Evolutionary conservation across 2,888 invertebrate species (phyloP), one percentile per base, ranked within the genome.

Genomic region (Mesoligia furuncula): DNA sequence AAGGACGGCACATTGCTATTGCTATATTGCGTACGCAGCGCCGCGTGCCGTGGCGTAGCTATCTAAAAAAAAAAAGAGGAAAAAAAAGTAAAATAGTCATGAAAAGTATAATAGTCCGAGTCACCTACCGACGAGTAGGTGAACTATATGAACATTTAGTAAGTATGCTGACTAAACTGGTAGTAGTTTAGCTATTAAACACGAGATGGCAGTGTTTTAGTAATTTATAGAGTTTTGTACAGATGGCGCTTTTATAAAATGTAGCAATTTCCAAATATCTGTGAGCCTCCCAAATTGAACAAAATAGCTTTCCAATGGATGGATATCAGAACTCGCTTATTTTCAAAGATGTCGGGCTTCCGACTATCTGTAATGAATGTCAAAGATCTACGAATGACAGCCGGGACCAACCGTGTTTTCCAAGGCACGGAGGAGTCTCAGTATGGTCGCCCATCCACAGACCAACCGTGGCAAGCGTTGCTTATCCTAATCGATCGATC

Each of bases 231-330:
- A n/a, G 1, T 39, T 72, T 11, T 7, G 0, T 6, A 57, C n/a
- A 76, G 84, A 82, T 75, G 81, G 72, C 79, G 72, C n/a, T 39
- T 65, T 36, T 36, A n/a, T 20, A 36, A n/a, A 64, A 36, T 36
- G 11, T n/a, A n/a, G 11, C 9, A 68, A 36, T 68, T 36, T 6
- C 0, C 27, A 45, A 31, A 67, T 24, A 27, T 20, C 20, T 31
- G 27, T 67, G 2, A 20, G 13, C 11, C 27, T 20, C 24, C n/a
- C n/a, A 42, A 11, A 24, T 20, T 11, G 6, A n/a, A 42, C 11
- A 66, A 66, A 66, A 42, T n/a, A 6, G n/a, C 17, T 17, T 5
- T 11, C 0, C 9, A 39, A 5, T 65, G 8, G n/a, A 65, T n/a
- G n/a, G 6, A n/a, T 39, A 39, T 6, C 5, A 39, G 2, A 6